Percentiles rank a stretch among this genome's conserved stretches.
Conservation (phyloP, 2,113 vertebrate genomes). For the Rhizomys pruinosus region DNA sequence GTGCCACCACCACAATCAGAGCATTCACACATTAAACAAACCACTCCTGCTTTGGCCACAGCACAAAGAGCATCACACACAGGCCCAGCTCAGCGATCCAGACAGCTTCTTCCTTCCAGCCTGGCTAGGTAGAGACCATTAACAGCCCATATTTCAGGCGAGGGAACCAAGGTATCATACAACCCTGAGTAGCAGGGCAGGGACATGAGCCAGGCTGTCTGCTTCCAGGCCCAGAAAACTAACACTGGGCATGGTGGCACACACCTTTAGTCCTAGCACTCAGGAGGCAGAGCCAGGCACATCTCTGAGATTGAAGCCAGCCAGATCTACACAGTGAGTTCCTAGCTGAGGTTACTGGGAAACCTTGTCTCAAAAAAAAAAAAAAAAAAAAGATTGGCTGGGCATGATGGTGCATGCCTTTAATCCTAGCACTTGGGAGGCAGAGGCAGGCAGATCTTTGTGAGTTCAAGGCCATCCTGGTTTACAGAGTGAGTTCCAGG, state of each 20-base stretch:
- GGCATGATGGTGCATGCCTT: not conserved
- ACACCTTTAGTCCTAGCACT: not conserved
- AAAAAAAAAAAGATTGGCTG: too few species aligned
- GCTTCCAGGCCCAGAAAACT: not conserved
- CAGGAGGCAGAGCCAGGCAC: too few species aligned
- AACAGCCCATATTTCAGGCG: conserved; percentile 16
- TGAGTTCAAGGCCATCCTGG: too few species aligned
- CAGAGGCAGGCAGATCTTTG: too few species aligned
- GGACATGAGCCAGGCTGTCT: not conserved
- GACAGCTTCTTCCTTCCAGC: not conserved
- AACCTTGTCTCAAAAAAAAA: too few species aligned
- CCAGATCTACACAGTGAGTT: too few species aligned
- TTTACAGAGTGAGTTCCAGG: too few species aligned
- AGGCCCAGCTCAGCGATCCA: not conserved
- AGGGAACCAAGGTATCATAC: not conserved
- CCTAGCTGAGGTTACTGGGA: too few species aligned
- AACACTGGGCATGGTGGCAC: not conserved
- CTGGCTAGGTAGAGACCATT: not conserved
- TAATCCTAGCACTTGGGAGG: too few species aligned
- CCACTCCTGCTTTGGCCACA: not conserved
- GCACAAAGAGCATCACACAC: not conserved
- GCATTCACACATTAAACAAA: not conserved
- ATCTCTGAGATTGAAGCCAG: too few species aligned
- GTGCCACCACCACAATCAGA: fast-evolving
- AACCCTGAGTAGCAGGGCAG: not conserved